Conservation (phyloP, 2,888 invertebrate genomes). For the Cryptophagus acutangulus region DNA sequence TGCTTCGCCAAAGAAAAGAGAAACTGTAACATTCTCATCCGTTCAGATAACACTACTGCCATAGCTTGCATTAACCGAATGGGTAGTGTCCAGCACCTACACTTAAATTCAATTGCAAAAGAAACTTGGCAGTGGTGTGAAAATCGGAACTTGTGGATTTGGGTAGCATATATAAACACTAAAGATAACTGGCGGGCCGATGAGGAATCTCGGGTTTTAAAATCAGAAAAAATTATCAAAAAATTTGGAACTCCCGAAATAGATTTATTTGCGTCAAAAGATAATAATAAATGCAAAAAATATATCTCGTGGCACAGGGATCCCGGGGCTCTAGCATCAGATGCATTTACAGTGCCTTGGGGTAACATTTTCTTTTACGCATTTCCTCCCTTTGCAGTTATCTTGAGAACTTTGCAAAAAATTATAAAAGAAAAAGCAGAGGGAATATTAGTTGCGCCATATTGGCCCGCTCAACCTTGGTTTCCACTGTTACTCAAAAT, state of each 20-base stretch:
- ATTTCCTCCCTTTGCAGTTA: constrained; percentile 26
- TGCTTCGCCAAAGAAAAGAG: constrained; percentile 16
- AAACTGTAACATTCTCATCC: constrained; percentile 15
- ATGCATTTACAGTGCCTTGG: constrained; percentile 30
- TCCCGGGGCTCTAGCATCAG: constrained; percentile 23
- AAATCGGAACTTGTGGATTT: constrained; percentile 18
- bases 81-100: constrained; percentile 8
- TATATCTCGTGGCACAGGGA: constrained; percentile 30
- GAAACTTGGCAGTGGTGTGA: constrained; percentile 25
- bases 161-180: constrained; percentile 3
- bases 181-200: constrained; percentile 7
- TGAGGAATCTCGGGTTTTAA: constrained; percentile 1
- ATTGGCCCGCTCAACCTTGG: constrained; percentile 33
- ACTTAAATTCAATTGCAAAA: constrained; percentile 8
- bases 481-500: constrained; percentile 27
- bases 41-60: constrained; percentile 19
- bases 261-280: constrained; percentile 29
- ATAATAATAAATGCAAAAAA: constrained; percentile 29
- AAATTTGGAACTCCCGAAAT: constrained; percentile 24
- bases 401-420: constrained; percentile 31
- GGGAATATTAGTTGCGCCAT: constrained; percentile 34
- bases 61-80: constrained; percentile 17
- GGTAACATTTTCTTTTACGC: constrained; percentile 12
- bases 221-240: constrained; percentile 14
- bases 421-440: constrained; percentile 30